These are phyloP conservation scores for Sinocyclocheilus anshuiensis DNA, from an alignment of 2,113 vertebrate species.

Conservation along the genomic window DNA sequence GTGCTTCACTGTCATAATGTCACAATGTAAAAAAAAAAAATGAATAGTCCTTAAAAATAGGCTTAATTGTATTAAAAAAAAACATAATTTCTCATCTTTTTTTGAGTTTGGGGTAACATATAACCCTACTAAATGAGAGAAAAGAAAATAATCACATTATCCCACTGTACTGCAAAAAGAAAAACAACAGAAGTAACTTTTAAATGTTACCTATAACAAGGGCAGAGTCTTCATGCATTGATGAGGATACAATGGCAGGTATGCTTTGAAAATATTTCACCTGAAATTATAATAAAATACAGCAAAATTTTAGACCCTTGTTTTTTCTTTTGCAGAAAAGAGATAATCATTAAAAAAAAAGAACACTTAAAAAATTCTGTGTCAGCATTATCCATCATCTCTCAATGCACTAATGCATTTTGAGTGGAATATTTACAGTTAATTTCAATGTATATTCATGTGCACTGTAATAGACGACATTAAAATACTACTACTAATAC, in stretches of 20 bases:
- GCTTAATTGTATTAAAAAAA: not conserved
- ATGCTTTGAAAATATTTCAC: slow-evolving; percentile 76
- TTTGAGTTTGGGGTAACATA: not conserved
- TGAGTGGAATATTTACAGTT: not conserved
- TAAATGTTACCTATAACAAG: slow-evolving; percentile 71
- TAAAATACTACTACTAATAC: not conserved
- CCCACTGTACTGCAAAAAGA: not conserved
- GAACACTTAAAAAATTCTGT: too few species aligned
- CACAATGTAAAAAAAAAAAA: not conserved
- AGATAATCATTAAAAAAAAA: not conserved
- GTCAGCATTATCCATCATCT: not conserved
- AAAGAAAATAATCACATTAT: not conserved
- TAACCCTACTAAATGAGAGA: slow-evolving; percentile 16
- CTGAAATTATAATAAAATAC: slow-evolving; percentile 65
- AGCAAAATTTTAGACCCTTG: not conserved
- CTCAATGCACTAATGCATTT: not conserved
- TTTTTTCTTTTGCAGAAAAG: not conserved
- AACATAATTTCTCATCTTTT: not conserved
- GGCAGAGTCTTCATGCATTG: slow-evolving; percentile 72
- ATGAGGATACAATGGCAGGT: slow-evolving; percentile 75
- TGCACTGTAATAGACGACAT: not conserved
- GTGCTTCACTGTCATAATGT: not conserved
- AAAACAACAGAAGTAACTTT: not conserved
- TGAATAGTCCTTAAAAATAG: not conserved
- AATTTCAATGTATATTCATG: not conserved